Evolutionary conservation across 2,797 vertebrate species (phyloP).

Genomic region (Poecilia velifera): DNA sequence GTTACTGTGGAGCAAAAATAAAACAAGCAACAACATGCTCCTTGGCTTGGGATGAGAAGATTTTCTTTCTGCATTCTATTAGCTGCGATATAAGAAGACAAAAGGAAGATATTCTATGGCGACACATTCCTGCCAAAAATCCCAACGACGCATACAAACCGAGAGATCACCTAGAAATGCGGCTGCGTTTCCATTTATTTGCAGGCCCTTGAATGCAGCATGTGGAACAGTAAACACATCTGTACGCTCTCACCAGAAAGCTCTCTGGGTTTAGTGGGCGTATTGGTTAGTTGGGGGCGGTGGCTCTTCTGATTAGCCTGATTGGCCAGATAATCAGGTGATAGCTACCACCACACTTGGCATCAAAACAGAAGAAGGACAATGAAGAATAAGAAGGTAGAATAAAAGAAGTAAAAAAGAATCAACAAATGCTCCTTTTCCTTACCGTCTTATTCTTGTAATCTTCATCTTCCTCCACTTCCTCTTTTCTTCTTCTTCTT

Average conservation of each 20-base stretch:
- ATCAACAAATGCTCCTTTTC: not conserved
- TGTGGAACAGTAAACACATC: not conserved
- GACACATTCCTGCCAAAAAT: not conserved
- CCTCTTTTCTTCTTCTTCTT: not conserved
- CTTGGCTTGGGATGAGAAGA: slow-evolving; percentile 32
- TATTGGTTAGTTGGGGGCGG: not conserved
- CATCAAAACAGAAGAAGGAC: not conserved
- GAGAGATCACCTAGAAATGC: not conserved
- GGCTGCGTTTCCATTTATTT: not conserved
- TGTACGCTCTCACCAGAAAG: not conserved
- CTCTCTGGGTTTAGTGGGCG: not conserved
- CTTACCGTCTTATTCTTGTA: not conserved
- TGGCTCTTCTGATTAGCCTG: not conserved
- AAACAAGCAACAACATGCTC: slow-evolving; percentile 34
- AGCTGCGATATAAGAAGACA: slow-evolving; percentile 18
- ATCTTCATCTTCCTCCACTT: not conserved
- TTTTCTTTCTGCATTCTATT: slow-evolving; percentile 9
- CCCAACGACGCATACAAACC: not conserved
- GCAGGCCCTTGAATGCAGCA: not conserved
- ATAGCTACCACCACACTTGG: not conserved
- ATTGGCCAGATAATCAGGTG: not conserved
- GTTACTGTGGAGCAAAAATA: not conserved
- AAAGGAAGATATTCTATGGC: slow-evolving; percentile 14
- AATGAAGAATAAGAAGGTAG: not conserved
- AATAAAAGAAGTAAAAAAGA: not conserved